These are phyloP conservation scores for Mongoloraphidia duomilia DNA, from an alignment of 2,888 invertebrate genomes.

Conservation along the genomic window DNA sequence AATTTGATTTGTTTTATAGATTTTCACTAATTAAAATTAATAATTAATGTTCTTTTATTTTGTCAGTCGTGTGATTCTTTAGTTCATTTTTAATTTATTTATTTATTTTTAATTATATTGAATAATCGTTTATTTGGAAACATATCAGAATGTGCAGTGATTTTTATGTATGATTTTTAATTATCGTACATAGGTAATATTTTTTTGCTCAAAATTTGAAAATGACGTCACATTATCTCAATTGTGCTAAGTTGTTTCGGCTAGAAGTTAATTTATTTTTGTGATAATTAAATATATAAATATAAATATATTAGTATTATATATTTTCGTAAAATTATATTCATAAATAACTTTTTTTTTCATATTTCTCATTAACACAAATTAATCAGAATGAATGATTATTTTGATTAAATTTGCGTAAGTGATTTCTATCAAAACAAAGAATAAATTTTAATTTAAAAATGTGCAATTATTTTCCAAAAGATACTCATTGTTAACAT, in stretches of 20 bases:
- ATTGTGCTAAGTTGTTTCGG: background rate
- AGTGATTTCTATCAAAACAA: too few relatives aligned
- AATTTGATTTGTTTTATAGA: too few relatives aligned
- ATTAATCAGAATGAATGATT: too few relatives aligned
- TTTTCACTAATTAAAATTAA: too few relatives aligned
- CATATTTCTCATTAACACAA: background rate
- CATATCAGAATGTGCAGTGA: conserved; percentile 29
- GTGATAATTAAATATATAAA: background rate
- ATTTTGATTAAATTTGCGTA: too few relatives aligned
- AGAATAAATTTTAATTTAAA: too few relatives aligned
- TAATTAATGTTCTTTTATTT: background rate
- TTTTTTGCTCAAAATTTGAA: too few relatives aligned
- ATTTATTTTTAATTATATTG: conserved; percentile 18
- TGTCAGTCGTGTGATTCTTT: background rate
- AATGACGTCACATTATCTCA: too few relatives aligned
- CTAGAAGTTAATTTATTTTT: background rate
- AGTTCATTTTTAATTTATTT: background rate
- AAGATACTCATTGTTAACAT: too few relatives aligned
- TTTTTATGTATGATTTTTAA: conserved; percentile 1
- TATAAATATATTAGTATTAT: background rate
- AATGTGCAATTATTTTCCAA: too few relatives aligned
- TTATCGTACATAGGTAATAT: too few relatives aligned
- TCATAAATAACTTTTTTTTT: background rate
- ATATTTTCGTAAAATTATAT: background rate
- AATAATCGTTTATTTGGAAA: conserved; percentile 42